These are phyloP conservation scores for Scytalopus superciliaris DNA, from an alignment of 2,113 vertebrate genomes.

Conservation along the genomic window DNA sequence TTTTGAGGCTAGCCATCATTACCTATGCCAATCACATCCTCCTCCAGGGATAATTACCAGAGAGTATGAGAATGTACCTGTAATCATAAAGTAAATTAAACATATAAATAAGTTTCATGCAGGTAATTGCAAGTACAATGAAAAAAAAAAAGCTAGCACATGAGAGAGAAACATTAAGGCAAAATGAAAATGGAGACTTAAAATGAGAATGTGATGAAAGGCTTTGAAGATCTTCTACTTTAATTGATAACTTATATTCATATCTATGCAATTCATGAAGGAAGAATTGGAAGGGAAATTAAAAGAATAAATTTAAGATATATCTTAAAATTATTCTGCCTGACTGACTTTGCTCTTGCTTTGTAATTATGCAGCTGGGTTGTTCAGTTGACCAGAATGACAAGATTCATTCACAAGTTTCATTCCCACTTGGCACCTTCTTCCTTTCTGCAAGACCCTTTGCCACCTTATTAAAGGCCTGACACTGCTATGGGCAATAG, in stretches of 20 bases:
- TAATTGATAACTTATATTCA: conserved; percentile 52
- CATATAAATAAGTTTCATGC: conserved; percentile 18
- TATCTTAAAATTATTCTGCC: background rate
- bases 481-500: background rate
- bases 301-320: conserved; percentile 55
- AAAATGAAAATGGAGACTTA: background rate
- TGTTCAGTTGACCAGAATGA: background rate
- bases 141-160: fast-evolving
- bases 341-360: background rate
- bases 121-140: conserved; percentile 35
- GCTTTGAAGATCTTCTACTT: background rate
- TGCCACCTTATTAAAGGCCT: background rate
- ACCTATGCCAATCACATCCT: conserved; percentile 16
- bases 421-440: background rate
- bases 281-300: conserved; percentile 16
- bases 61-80: background rate
- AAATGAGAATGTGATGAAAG: conserved; percentile 38
- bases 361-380: background rate
- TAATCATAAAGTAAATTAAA: conserved; percentile 34
- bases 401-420: background rate
- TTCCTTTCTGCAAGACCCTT: background rate
- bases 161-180: background rate
- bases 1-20: background rate
- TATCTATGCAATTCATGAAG: conserved; percentile 24
- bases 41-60: background rate